These are phyloP conservation scores for Agrypnia vestita DNA, from an alignment of 1,140 invertebrate species.

Conservation along the genomic window DNA sequence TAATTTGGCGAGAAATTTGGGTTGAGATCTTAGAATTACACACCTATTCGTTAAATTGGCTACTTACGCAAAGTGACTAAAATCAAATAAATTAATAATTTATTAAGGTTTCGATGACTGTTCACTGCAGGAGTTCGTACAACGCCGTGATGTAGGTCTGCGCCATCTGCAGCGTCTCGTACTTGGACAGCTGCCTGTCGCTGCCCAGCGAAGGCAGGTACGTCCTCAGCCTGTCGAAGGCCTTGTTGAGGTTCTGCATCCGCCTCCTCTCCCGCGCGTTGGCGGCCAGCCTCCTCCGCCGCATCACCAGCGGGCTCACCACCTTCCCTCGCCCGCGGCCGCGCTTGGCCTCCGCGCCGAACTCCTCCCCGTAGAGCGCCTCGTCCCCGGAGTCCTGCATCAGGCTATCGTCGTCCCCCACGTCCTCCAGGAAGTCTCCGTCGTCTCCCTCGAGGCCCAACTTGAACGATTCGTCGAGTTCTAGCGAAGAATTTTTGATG, in stretches of 20 bases:
- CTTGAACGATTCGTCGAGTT: constrained; percentile 27
- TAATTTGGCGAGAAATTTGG: constrained; percentile 8
- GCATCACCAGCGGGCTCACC: constrained; percentile 84
- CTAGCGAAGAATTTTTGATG: constrained; percentile 36
- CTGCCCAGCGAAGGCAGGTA: constrained; percentile 93
- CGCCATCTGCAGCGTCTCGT: constrained; percentile 98
- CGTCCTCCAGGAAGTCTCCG: constrained; percentile 54
- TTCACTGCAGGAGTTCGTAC: constrained; percentile 84
- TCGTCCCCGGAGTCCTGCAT: constrained; percentile 71
- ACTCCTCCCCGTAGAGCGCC: constrained; percentile 57
- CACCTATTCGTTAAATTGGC: constrained; percentile 1
- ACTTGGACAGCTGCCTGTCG: constrained; percentile 95
- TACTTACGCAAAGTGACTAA: constrained; percentile 16
- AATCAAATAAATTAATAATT: constrained; percentile 1
- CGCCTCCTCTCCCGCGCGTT: constrained; percentile 93
- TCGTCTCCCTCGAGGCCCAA: constrained; percentile 44
- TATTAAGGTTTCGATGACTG: not conserved
- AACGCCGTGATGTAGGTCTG: constrained; percentile 95
- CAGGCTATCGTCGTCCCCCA: constrained; percentile 65
- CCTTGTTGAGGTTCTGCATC: constrained; percentile 96
- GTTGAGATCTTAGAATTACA: no score
- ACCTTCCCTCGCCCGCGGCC: constrained; percentile 76
- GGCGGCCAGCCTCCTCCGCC: constrained; percentile 89
- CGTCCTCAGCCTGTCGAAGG: constrained; percentile 91
- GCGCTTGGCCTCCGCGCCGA: constrained; percentile 63